phyloP scores from a whole-genome alignment of 2,797 vertebrate species.

The Arctocebus calabarensis region DNA sequence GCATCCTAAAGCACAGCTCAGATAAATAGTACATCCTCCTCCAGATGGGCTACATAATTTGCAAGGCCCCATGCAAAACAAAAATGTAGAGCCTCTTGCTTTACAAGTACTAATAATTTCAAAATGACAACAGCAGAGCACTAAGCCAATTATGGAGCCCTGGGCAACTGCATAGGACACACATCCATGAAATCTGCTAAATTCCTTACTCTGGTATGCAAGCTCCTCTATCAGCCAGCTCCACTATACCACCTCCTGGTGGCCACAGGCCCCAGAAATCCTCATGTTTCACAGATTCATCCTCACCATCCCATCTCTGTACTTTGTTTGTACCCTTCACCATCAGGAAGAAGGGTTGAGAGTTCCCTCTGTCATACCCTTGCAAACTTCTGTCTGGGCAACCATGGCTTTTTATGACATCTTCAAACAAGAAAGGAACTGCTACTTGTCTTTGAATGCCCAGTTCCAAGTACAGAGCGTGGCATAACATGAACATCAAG shows the following conservation, averaged over 20 bases:
- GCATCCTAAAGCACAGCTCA: not conserved
- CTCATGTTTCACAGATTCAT: not conserved
- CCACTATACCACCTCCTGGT: not conserved
- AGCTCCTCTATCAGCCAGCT: not conserved
- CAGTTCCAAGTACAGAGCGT: not conserved
- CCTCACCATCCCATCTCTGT: not conserved
- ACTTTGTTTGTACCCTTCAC: not conserved
- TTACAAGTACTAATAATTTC: not conserved
- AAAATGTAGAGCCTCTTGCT: not conserved
- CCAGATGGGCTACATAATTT: not conserved
- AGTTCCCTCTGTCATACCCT: not conserved
- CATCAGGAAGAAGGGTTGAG: accelerated
- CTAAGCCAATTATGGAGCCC: not conserved
- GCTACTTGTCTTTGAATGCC: not conserved
- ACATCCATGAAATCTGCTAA: accelerated
- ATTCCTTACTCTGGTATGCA: not conserved
- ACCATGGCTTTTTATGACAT: not conserved
- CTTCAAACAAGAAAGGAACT: not conserved
- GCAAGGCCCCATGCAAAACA: not conserved
- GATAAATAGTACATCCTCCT: not conserved
- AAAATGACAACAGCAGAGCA: not conserved
- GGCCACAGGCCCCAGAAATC: not conserved
- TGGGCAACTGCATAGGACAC: not conserved
- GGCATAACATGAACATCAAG: not conserved
- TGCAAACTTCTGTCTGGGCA: not conserved